Percentiles rank a stretch among this genome's conserved stretches.
phyloP scores from a whole-genome alignment of 2,797 vertebrate species.

The Diplodus sargus region DNA sequence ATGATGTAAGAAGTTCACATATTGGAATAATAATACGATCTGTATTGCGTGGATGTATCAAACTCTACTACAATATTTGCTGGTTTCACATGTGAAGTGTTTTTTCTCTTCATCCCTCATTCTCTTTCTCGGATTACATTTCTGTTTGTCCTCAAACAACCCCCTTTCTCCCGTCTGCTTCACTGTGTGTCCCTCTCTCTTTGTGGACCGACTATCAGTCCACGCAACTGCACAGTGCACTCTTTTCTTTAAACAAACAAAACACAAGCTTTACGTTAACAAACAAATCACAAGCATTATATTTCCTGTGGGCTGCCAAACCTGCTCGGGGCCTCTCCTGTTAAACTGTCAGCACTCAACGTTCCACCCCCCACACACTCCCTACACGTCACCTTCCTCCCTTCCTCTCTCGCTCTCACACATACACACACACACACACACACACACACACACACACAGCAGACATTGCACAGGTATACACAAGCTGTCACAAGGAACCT shows the following conservation, averaged over 20 bases:
- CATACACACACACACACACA: constrained; percentile 6
- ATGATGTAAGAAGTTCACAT: not conserved
- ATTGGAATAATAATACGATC: not conserved
- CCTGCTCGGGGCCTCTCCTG: constrained; percentile 65
- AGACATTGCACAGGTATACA: constrained; percentile 43
- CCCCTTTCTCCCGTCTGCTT: constrained; percentile 25
- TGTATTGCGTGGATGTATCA: not conserved
- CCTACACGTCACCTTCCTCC: constrained; percentile 51
- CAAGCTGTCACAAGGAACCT: constrained; percentile 20
- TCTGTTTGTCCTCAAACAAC: constrained; percentile 45
- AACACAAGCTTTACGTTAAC: constrained; percentile 69
- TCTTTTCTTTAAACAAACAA: constrained; percentile 68
- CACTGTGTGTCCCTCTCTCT: constrained; percentile 10
- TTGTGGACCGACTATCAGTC: constrained; percentile 32
- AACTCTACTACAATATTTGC: not conserved
- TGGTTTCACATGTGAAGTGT: not conserved
- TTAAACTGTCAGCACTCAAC: constrained; percentile 80
- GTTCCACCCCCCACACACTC: constrained; percentile 50
- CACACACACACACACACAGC: not conserved
- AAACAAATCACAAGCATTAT: constrained; percentile 75
- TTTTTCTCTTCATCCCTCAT: constrained; percentile 7
- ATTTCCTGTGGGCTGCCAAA: constrained; percentile 76
- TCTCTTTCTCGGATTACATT: constrained; percentile 2
- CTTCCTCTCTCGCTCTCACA: constrained; percentile 11
- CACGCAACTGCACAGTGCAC: constrained; percentile 38